Evolutionary conservation across 2,888 invertebrate species (phyloP).

Genomic region (Trachelus troglodyta): DNA sequence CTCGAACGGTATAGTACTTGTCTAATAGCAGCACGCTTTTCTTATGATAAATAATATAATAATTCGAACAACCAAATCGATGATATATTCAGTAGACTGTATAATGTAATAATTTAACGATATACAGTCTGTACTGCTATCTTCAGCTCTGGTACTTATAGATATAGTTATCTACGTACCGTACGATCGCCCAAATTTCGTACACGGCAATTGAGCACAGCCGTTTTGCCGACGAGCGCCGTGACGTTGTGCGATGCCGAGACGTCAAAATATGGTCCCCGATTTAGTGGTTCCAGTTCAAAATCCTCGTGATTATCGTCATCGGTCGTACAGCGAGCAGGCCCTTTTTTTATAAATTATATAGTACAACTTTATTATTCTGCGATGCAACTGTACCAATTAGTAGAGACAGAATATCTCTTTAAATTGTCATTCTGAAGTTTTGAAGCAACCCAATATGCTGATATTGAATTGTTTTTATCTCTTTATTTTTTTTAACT

Average conservation of each 20-base stretch:
- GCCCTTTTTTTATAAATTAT: constrained; percentile 41
- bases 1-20: background rate
- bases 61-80: background rate
- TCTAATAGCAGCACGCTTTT: background rate
- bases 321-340: constrained; percentile 58
- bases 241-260: constrained; percentile 81
- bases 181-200: constrained; percentile 82
- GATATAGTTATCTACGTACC: constrained; percentile 67
- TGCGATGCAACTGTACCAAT: constrained; percentile 8
- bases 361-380: background rate
- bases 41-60: background rate
- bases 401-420: background rate
- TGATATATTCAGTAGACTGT: too few species aligned
- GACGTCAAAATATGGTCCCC: constrained; percentile 80
- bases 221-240: constrained; percentile 81
- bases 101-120: background rate
- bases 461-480: background rate
- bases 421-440: background rate
- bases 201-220: constrained; percentile 80
- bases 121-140: background rate
- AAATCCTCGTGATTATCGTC: constrained; percentile 61
- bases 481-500: background rate
- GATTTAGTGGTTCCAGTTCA: constrained; percentile 66
- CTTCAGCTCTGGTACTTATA: background rate
- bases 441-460: background rate